Percentiles rank a stretch among this genome's conserved stretches.
Conservation (phyloP, 2,113 vertebrate species). For the Gallinago media region DNA sequence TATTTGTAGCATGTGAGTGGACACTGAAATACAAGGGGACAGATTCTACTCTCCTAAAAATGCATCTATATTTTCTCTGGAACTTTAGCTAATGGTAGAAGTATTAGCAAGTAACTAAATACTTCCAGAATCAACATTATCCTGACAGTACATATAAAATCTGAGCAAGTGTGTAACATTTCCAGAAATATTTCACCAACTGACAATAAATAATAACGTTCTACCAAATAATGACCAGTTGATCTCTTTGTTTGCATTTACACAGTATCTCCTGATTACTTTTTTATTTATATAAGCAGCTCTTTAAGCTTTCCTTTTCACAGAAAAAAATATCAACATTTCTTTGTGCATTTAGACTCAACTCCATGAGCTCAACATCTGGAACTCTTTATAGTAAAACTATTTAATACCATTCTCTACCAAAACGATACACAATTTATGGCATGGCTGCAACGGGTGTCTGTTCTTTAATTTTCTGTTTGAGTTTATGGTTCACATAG, state of each 20-base stretch:
- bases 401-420: background rate
- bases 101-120: background rate
- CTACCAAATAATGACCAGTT: background rate
- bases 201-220: background rate
- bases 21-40: background rate
- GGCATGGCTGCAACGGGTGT: background rate
- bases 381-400: background rate
- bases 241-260: background rate
- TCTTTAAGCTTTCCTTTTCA: background rate
- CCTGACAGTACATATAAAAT: background rate
- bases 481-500: background rate
- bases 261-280: background rate
- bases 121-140: background rate
- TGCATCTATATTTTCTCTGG: background rate
- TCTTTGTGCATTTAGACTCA: background rate
- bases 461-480: background rate
- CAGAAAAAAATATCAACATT: background rate
- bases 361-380: background rate
- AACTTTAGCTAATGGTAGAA: background rate
- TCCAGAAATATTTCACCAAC: background rate
- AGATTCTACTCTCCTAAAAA: background rate
- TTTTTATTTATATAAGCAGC: background rate
- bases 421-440: background rate
- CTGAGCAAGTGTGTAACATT: background rate
- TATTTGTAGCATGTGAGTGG: background rate